These are phyloP conservation scores for Empidonax traillii DNA, from an alignment of 2,113 vertebrate species.

Conservation along the genomic window DNA sequence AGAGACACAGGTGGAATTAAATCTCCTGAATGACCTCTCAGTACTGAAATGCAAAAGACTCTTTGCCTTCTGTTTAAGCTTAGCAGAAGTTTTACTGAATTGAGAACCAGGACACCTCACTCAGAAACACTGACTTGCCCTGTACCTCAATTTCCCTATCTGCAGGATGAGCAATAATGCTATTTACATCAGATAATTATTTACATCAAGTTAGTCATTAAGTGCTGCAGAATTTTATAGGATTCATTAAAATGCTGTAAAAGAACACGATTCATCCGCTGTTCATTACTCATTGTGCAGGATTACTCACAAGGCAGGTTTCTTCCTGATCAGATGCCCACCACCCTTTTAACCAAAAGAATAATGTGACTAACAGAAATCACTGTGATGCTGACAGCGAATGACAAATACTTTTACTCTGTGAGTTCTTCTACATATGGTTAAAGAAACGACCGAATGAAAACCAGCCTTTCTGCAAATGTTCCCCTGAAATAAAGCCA, in stretches of 20 bases:
- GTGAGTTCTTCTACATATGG: background rate
- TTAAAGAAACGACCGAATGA: accelerated
- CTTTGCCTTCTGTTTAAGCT: background rate
- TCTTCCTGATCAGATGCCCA: background rate
- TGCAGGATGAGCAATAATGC: background rate
- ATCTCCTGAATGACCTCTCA: background rate
- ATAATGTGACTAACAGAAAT: background rate
- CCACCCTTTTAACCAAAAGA: background rate
- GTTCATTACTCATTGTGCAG: background rate
- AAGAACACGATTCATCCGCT: background rate
- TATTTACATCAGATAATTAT: background rate
- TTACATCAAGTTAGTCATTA: background rate
- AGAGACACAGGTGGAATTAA: background rate
- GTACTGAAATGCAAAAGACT: background rate
- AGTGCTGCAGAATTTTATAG: background rate
- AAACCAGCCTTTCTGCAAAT: background rate
- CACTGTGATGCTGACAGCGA: background rate
- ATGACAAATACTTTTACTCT: background rate
- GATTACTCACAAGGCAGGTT: background rate
- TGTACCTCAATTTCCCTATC: background rate
- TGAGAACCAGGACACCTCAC: background rate
- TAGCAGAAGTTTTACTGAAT: background rate
- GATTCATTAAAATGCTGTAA: background rate
- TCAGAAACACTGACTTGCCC: background rate
- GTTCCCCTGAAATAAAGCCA: background rate